Conservation (phyloP, 2,113 vertebrate genomes). For the Abramis brama region DNA sequence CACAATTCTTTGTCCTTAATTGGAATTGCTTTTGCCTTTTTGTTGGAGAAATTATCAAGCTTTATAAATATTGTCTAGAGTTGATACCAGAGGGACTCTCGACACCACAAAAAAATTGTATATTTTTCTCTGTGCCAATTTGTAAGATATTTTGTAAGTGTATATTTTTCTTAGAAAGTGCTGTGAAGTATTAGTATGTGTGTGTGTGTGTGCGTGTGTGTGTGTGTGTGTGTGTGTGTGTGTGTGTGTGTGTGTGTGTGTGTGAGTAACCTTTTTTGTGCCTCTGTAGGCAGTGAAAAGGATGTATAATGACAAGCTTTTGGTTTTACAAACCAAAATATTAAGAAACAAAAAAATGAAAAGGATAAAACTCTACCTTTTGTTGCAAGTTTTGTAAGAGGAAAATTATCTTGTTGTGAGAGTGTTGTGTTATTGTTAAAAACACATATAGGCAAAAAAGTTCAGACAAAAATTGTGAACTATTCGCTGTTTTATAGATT, state of each 20-base stretch:
- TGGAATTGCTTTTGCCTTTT: slow-evolving; percentile 93
- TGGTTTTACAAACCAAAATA: slow-evolving; percentile 99
- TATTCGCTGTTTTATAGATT: slow-evolving; percentile 99
- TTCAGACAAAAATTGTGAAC: slow-evolving; percentile 87
- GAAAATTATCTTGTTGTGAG: slow-evolving; percentile 97
- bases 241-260: slow-evolving; percentile 74
- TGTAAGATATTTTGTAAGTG: slow-evolving; percentile 99
- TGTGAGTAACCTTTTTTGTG: slow-evolving; percentile 93
- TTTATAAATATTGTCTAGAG: slow-evolving; percentile 99
- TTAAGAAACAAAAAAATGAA: slow-evolving; percentile 87
- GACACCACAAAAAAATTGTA: slow-evolving; percentile 99
- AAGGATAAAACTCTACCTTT: slow-evolving; percentile 81
- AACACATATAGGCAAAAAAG: slow-evolving; percentile 87
- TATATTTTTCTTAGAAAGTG: slow-evolving; percentile 99
- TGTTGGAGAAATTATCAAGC: slow-evolving; percentile 92
- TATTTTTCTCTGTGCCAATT: slow-evolving; percentile 99
- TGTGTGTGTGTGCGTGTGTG: slow-evolving; percentile 42
- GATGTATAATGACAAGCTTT: slow-evolving; percentile 97
- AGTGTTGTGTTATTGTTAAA: slow-evolving; percentile 99
- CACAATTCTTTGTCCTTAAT: slow-evolving; percentile 94
- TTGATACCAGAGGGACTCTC: slow-evolving; percentile 98
- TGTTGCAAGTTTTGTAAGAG: slow-evolving; percentile 99
- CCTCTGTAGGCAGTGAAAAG: slow-evolving; percentile 96
- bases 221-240: slow-evolving; percentile 53
- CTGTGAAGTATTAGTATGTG: slow-evolving; percentile 96